Evolutionary conservation across 2,797 vertebrate species (phyloP).

Genomic region (Pachyuromys duprasi): DNA sequence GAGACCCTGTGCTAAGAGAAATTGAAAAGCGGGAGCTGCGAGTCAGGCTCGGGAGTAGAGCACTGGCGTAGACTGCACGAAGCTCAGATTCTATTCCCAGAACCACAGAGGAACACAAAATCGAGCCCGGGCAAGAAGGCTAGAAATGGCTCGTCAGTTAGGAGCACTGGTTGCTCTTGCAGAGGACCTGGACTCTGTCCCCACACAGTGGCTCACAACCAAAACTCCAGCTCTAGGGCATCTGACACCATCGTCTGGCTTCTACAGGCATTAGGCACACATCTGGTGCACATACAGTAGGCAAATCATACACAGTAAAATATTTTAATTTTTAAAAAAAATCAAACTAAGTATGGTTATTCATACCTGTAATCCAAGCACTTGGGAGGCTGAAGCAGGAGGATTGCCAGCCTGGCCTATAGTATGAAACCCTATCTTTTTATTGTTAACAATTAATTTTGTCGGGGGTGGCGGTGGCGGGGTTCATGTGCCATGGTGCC

Average conservation of each 20-base stretch:
- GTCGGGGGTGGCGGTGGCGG: too few relatives aligned
- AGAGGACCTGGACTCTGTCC: not conserved
- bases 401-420: too few relatives aligned
- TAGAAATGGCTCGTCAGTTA: not conserved
- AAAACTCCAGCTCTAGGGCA: not conserved
- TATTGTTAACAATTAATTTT: not conserved
- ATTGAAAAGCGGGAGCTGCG: not conserved
- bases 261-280: not conserved
- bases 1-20: not conserved
- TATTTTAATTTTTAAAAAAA: not conserved
- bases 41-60: not conserved
- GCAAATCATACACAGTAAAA: not conserved
- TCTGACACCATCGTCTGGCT: not conserved
- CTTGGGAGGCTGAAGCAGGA: not conserved
- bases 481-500: not conserved
- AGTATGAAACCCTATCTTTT: not conserved
- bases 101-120: not conserved
- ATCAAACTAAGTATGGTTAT: not conserved
- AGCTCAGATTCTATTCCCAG: not conserved
- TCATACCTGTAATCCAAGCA: not conserved
- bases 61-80: not conserved
- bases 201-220: not conserved
- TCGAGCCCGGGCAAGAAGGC: fast-evolving
- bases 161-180: not conserved
- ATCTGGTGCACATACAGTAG: not conserved